Base-by-base conservation (phyloP, 2,888 invertebrate genomes). In the Trichogramma evanescens region DNA sequence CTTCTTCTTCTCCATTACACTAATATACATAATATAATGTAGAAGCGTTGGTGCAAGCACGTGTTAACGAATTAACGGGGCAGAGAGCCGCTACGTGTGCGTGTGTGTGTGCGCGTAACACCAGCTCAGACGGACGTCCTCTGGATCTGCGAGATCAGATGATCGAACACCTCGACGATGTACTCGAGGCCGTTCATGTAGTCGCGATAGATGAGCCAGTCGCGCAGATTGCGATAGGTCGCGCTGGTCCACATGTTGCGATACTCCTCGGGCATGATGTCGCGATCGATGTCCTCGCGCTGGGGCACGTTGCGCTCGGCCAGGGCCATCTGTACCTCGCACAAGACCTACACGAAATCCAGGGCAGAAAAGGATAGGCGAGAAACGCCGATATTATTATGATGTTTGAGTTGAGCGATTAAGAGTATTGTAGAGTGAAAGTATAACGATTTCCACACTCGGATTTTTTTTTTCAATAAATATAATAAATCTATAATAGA, bases 131-230 rank as follows among this genome's bases (percentile, higher is more conserved):
- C 59, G 65, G 70, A 68, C 70, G 68, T 66, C 71, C 71, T 78
- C 74, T 78, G 66, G 74, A 74, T 49, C 67, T 13, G 5, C 57
- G 43, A 13, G 4, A 57, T 42, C 67, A 80, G 68, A 64, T 81
- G 74, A 48, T 79, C 75, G 70, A 82, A 80, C 58, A 82, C 80
- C 65, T 84, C 76, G 10, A 79, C 73, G 55, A 84, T 78, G 74
- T 83, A 85, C 66, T 85, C 82, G 50, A 86, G 77, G 5, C 81
- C 80, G 70, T 83, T 83, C 77, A 85, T 82, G 75, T 84, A 86
- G 69, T 86, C 86, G 52, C 85, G 76, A 71, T 83, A 82, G 66
- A 87, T 85, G 63, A 85, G 66, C 81, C 83, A 86, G 71, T 86
- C 84, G 39, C 86, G 79, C 3, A 83, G 69, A 65, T 81, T 80